A percentile compares a stretch with the other conserved stretches of the same genome.
Evolutionary conservation across 1,140 invertebrate genomes (phyloP).

Genomic region (Macrobrachium rosenbergii): DNA sequence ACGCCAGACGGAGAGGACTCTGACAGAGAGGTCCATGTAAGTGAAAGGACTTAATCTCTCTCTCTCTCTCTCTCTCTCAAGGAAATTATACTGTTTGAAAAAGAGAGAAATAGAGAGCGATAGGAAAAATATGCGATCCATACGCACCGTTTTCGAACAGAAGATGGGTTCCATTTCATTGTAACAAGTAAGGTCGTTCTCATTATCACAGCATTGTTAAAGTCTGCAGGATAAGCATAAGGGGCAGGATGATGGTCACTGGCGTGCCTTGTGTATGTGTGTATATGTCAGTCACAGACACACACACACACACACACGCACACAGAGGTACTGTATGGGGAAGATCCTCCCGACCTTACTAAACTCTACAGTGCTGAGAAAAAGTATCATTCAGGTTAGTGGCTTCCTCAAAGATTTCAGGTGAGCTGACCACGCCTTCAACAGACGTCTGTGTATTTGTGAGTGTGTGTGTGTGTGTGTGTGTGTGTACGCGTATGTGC

Average conservation of each 20-base stretch:
- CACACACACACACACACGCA: no score
- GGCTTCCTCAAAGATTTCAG: neutral
- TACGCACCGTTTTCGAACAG: no score
- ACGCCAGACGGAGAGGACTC: neutral
- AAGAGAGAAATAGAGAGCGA: neutral
- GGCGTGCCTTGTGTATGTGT: neutral
- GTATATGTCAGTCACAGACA: neutral
- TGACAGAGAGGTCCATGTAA: neutral
- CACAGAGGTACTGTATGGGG: neutral
- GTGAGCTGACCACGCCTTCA: neutral
- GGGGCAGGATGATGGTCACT: neutral
- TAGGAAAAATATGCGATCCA: neutral
- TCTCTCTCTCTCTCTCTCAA: conserved; percentile 14
- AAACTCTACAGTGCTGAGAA: no score
- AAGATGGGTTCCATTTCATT: no score
- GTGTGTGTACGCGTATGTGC: conserved; percentile 38
- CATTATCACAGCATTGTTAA: no score
- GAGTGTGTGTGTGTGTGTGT: conserved; percentile 16
- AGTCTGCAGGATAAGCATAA: no score
- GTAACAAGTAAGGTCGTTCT: neutral
- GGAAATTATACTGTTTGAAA: neutral
- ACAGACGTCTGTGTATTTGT: conserved; percentile 9
- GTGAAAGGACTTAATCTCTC: neutral
- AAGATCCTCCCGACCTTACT: neutral
- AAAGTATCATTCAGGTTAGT: no score